These are phyloP conservation scores for Eurystomus gularis DNA, from an alignment of 2,113 vertebrate genomes.

Conservation along the genomic window DNA sequence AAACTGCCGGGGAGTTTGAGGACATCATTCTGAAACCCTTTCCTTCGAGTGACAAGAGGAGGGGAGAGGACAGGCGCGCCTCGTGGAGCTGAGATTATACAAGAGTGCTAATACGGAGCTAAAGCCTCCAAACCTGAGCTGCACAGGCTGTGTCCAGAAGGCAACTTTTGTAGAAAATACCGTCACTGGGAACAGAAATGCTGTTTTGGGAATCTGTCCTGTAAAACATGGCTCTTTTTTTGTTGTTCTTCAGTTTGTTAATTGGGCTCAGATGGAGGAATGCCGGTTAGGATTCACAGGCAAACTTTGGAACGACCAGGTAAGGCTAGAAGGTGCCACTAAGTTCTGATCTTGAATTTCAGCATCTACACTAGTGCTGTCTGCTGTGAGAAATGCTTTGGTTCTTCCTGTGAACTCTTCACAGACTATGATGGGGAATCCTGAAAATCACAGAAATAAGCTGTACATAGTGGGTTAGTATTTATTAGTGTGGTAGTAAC, in stretches of 20 bases:
- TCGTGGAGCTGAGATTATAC: background rate
- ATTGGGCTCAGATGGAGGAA: constrained; percentile 46
- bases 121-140: background rate
- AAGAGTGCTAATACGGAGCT: background rate
- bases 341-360: background rate
- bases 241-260: constrained; percentile 12
- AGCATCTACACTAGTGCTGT: background rate
- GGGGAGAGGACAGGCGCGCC: background rate
- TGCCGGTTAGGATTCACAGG: constrained; percentile 13
- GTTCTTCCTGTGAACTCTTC: background rate
- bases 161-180: background rate
- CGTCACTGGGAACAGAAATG: background rate
- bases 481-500: background rate
- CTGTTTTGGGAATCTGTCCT: background rate
- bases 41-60: constrained; percentile 7
- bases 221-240: background rate
- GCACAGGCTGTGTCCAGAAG: background rate
- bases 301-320: constrained; percentile 51
- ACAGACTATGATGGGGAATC: background rate
- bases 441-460: background rate
- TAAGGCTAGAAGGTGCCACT: constrained; percentile 47
- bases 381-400: background rate
- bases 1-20: background rate
- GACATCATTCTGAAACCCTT: background rate
- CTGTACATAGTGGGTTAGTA: background rate